Evolutionary conservation across 2,888 invertebrate species (phyloP), one percentile per base, ranked within the genome.

Genomic region (Cryptosula pallasiana): DNA sequence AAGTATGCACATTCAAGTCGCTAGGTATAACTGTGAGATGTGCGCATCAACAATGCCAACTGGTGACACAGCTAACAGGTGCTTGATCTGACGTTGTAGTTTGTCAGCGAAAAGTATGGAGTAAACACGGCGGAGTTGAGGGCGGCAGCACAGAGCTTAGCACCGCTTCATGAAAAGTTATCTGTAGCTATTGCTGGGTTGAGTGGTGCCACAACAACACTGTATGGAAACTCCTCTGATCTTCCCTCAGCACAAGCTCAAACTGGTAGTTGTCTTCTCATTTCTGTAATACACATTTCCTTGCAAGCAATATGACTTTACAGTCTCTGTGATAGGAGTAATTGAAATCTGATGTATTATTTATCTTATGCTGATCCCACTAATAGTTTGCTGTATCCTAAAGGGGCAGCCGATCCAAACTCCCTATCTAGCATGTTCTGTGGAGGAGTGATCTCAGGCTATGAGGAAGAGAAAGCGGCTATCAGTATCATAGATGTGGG

Each of bases 71-170:
- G n/a, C n/a, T n/a, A n/a, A n/a, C n/a, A n/a, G n/a, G n/a, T n/a
- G n/a, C n/a, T n/a, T n/a, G n/a, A n/a, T n/a, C n/a, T n/a, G n/a
- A n/a, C n/a, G n/a, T 63, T 32, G 25, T 27, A 63, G 63, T 32
- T 63, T 32, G 27, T 63, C 9, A 63, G 27, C n/a, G 25, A 63
- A 13, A 63, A 32, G 32, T 32, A 29, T 29, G 63, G 63, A 13
- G 27, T 63, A 29, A n/a, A 63, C 27, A 63, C 63, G 9, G 63
- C 63, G 5, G 63, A 63, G 32, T 32, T 63, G 34, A 27, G n/a
- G n/a, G 63, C 25, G 32, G 63, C 32, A 25, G 63, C 32, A 13
- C 3, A 32, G 9, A 13, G 16, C 9, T 32, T 63, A 2, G 27
- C 9, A 3, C 63, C 63, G 5, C 5, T 63, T 13, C 63, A 63